Conservation (phyloP, 1,140 invertebrate species). For the Metaphire vulgaris region DNA sequence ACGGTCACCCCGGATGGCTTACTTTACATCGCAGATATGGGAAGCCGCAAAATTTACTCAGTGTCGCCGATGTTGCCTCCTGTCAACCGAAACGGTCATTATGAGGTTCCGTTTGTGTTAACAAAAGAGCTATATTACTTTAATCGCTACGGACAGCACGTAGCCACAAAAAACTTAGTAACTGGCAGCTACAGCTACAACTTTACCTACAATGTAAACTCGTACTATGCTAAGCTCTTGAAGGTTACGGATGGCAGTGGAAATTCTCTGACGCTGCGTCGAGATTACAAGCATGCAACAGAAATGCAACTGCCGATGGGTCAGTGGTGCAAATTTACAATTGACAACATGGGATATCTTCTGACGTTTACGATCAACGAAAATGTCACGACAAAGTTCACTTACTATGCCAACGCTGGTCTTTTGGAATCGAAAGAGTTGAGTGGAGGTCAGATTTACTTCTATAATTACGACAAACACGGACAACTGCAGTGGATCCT, state of each 20-base stretch:
- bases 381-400: conserved; percentile 85
- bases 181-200: conserved; percentile 84
- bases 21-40: conserved; percentile 79
- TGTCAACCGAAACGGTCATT: conserved; percentile 80
- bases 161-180: conserved; percentile 81
- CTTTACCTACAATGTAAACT: conserved; percentile 92
- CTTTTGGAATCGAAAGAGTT: conserved; percentile 59
- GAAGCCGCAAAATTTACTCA: conserved; percentile 74
- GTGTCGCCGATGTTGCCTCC: conserved; percentile 80
- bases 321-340: conserved; percentile 78
- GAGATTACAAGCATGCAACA: conserved; percentile 68
- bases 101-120: conserved; percentile 85
- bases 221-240: conserved; percentile 86
- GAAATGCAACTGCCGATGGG: conserved; percentile 90
- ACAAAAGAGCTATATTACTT: conserved; percentile 91
- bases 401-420: conserved; percentile 82
- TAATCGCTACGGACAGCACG: conserved; percentile 89
- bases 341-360: conserved; percentile 74
- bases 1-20: conserved; percentile 80
- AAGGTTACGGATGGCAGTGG: conserved; percentile 87
- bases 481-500: conserved; percentile 75
- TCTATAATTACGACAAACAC: conserved; percentile 80
- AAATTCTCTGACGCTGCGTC: conserved; percentile 71
- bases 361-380: conserved; percentile 80
- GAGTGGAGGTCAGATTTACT: conserved; percentile 78